Evolutionary conservation across 2,888 invertebrate species (phyloP), one percentile per base, ranked within the genome.

Genomic region (Rhagophthalmus giganteus): DNA sequence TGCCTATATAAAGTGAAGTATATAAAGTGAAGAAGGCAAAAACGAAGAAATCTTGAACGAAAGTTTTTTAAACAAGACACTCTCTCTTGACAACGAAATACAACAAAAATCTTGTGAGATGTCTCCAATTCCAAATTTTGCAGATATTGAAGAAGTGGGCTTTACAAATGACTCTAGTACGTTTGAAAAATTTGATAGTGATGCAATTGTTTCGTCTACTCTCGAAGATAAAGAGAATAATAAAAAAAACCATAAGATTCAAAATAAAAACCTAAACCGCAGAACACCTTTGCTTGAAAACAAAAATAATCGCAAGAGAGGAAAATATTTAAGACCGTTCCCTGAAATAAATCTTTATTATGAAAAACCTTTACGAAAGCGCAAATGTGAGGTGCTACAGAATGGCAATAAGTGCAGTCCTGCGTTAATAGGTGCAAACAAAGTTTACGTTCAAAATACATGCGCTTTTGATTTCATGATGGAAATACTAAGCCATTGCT

Each of bases 401-500:
- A 30, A 30, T 30, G 30, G 30, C 7, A 30, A 30, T 30, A 30
- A 30, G 11, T 30, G 30, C 30, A 30, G 13, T 30, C 30, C 11
- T 30, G 30, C 30, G 7, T 11, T 30, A 7, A 9, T 30, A 30
- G 30, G 30, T 30, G 10, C 30, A 30, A 30, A 30, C 32, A 32
- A 32, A 32, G 32, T 13, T 14, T 32, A 32, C 32, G 32, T 32
- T 32, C 32, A 32, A 32, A 32, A 32, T 32, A 32, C 32, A 16
- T 32, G 32, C 32, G 32, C 32, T 12, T 32, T 32, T 32, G 32
- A 32, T 16, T 32, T 16, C 8, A 32, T 32, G 32, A 32, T 32
- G 14, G 32, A 32, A 32, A 32, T 32, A 32, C 2, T 32, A 32
- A 14, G 15, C 32, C 32, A 32, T 32, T 32, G 14, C 32, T 32